A percentile compares a stretch with the other conserved stretches of the same genome.
These are phyloP conservation scores for Tetropium fuscum DNA, from an alignment of 2,888 invertebrate genomes.

Conservation along the genomic window DNA sequence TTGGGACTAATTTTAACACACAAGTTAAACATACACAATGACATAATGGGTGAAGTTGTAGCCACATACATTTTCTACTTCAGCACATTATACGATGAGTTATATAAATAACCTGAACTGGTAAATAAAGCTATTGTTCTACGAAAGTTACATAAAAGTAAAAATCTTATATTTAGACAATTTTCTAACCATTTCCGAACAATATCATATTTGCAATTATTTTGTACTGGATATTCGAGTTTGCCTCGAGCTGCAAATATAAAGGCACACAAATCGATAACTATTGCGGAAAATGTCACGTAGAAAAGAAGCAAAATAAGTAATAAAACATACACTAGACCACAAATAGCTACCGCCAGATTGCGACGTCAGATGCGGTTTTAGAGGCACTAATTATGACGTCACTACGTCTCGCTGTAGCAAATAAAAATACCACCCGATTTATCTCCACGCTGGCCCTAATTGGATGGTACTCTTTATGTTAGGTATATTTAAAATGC, in stretches of 20 bases:
- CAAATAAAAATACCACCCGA: conserved; percentile 20
- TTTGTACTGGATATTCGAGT: conserved; percentile 2
- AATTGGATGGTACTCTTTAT: conserved; percentile 23
- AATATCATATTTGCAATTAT: too few relatives aligned
- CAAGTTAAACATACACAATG: too few relatives aligned
- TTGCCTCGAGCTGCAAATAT: conserved; percentile 8
- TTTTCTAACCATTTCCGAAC: too few relatives aligned
- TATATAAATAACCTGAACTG: too few relatives aligned
- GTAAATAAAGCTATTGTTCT: too few relatives aligned
- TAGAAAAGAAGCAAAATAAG: conserved; percentile 16
- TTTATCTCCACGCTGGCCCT: conserved; percentile 19
- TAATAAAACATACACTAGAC: conserved; percentile 21
- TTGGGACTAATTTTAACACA: too few relatives aligned
- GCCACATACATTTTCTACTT: too few relatives aligned
- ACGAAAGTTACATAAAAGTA: too few relatives aligned
- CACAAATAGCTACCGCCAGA: conserved; percentile 20
- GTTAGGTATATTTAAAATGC: conserved; percentile 20
- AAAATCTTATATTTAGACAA: too few relatives aligned
- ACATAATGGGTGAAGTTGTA: too few relatives aligned
- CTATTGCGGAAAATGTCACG: conserved; percentile 8
- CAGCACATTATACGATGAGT: too few relatives aligned
- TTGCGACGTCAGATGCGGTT: conserved; percentile 21
- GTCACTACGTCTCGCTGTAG: conserved; percentile 19
- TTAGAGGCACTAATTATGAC: conserved; percentile 23
- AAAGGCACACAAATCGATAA: conserved; percentile 8